phyloP scores from a whole-genome alignment of 2,113 vertebrate species.

The Amphiprion percula region DNA sequence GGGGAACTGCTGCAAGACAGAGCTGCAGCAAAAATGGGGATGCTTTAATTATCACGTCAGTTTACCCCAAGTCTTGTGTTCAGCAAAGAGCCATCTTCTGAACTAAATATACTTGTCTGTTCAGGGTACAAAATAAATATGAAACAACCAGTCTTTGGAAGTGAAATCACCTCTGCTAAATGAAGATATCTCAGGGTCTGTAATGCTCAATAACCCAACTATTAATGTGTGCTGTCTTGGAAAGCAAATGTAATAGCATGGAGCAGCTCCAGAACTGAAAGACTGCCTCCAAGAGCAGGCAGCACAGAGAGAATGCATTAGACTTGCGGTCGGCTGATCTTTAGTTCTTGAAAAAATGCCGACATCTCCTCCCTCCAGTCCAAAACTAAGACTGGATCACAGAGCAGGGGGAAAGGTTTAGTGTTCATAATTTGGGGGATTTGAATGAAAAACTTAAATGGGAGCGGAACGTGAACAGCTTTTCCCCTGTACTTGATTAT shows the following conservation, averaged over 20 bases:
- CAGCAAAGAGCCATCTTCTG: slow-evolving; percentile 7
- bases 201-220: slow-evolving; percentile 76
- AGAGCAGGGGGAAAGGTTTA: slow-evolving; percentile 74
- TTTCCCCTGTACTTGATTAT: slow-evolving; percentile 76
- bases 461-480: slow-evolving; percentile 67
- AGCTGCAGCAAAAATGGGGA: slow-evolving; percentile 38
- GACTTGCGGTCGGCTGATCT: slow-evolving; percentile 80
- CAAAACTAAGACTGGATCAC: slow-evolving; percentile 75
- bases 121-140: slow-evolving; percentile 57
- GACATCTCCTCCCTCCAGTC: slow-evolving; percentile 64
- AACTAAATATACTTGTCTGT: slow-evolving; percentile 37
- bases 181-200: slow-evolving; percentile 67
- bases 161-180: slow-evolving; percentile 65
- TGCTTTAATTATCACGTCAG: slow-evolving; percentile 60
- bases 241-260: slow-evolving; percentile 75
- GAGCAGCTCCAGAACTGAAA: slow-evolving; percentile 74
- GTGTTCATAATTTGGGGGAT: slow-evolving; percentile 80
- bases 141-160: slow-evolving; percentile 63
- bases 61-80: slow-evolving; percentile 43
- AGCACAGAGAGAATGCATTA: slow-evolving; percentile 78
- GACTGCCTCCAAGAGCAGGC: slow-evolving; percentile 69
- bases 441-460: slow-evolving; percentile 75
- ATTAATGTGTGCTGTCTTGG: slow-evolving; percentile 73
- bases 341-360: slow-evolving; percentile 74
- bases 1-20: slow-evolving; percentile 39